Base-by-base conservation (phyloP, 2,888 invertebrate species). In the Ommatoiulus sabulosus region DNA sequence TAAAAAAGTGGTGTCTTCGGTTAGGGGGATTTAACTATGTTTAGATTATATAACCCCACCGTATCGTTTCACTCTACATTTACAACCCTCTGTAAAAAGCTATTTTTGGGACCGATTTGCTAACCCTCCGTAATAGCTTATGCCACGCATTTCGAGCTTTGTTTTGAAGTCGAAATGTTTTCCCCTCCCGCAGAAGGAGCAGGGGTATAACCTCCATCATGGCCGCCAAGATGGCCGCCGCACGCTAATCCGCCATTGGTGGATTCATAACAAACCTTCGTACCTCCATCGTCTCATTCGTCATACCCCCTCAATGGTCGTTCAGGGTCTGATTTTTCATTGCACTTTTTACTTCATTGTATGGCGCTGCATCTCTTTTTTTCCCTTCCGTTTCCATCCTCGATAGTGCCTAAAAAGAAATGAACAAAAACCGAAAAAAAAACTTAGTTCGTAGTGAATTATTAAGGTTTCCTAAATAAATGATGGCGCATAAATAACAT, bases 11-110 rank as follows among this genome's bases (percentile, higher is more conserved):
- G 17, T 57, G 57, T 57, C 15, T 10, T 57, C 57, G 57, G 57
- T 57, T 57, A 57, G 57, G 57, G 57, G 57, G 57, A 57, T 57
- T 57, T 57, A 57, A 57, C 57, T 57, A 57, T 57, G 57, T 57
- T 57, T 57, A 57, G 57, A 57, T 57, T 57, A 57, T 57, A 57
- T 57, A 57, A 57, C 57, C 57, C 57, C 57, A 57, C 57, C 57
- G 57, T 10, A 15, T 57, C 57, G 57, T 57, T 15, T 15, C 17
- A 15, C 57, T 57, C 57, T 15, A 57, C 57, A 57, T 57, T 57
- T 57, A 57, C 57, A 57, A 57, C 15, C 57, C 57, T 15, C 57
- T 57, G 57, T 57, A 57, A 57, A 57, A 57, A 57, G 15, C 57
- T 57, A 57, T 57, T 57, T 57, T 57, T 57, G 57, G 57, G 46